Evolutionary conservation across 2,888 invertebrate species (phyloP), one percentile per base, ranked within the genome.

Genomic region (Hypolimnas misippus): DNA sequence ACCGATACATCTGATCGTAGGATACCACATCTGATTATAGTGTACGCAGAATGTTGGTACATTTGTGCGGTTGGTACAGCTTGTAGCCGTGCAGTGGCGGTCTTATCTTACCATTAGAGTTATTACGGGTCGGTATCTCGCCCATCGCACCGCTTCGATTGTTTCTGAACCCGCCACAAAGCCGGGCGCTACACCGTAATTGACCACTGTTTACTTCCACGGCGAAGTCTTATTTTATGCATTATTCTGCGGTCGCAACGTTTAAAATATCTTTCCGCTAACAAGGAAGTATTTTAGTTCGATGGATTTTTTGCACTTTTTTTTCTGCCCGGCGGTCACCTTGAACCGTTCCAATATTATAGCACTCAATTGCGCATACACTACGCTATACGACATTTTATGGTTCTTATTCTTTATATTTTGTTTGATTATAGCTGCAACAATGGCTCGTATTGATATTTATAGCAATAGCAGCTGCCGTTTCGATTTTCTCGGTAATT

Each of bases 21-120:
- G 14, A 29, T 42, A 29, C 54, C 29, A 70, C 74, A 73, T 73
- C 82, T 82, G 79, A 79, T 78, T 71, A 71, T 67, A 72, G 75
- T 76, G 81, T 83, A 81, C 78, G 83, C 83, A 79, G 77, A 71
- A 69, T 74, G 78, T 79, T 73, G 71, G 74, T 69, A 67, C 64
- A 67, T 70, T 66, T 68, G 68, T 73, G 70, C 66, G 65, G 72
- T 73, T 76, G 80, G 81, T 81, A 76, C 79, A 76, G 75, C 76
- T 72, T 83, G 80, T 82, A 84, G 82, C 82, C 77, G 74, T 76
- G 83, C 86, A 77, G 82, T 79, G 88, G 87, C 83, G 82, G 83
- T 78, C 88, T 90, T 92, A 90, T 90, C 91, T 89, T 83, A 84
- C 87, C 88, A 89, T 90, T 91, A 89, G 89, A 91, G 89, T 90